A percentile compares a stretch with the other conserved stretches of the same genome.
Evolutionary conservation across 2,888 invertebrate genomes (phyloP).

Genomic region (Lasioglossum malachurum): DNA sequence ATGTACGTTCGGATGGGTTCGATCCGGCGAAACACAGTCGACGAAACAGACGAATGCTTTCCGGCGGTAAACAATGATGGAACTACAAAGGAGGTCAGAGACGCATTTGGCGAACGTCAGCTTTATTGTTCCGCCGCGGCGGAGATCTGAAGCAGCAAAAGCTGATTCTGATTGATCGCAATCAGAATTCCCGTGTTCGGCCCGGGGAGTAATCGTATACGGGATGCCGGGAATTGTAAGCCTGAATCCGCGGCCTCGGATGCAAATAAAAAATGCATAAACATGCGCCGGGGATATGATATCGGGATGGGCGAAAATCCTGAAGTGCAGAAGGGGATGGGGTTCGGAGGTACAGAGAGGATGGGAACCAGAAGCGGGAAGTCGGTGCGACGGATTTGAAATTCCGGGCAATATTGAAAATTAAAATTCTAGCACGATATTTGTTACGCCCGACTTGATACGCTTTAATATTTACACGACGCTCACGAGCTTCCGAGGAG

Average conservation of each 20-base stretch:
- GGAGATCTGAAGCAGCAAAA: constrained; percentile 58
- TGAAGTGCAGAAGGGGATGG: background rate
- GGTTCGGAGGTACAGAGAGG: background rate
- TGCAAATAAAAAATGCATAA: constrained; percentile 60
- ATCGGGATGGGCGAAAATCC: constrained; percentile 9
- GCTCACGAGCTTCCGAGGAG: constrained; percentile 10
- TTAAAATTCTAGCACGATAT: constrained; percentile 51
- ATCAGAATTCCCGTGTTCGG: constrained; percentile 45
- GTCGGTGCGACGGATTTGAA: constrained; percentile 19
- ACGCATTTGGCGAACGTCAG: constrained; percentile 65
- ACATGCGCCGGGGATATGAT: constrained; percentile 42
- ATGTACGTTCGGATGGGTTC: background rate
- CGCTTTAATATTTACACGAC: constrained; percentile 55
- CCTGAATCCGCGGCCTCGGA: constrained; percentile 6
- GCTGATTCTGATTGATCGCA: constrained; percentile 69
- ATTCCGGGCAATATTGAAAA: constrained; percentile 50
- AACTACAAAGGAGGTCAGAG: constrained; percentile 54
- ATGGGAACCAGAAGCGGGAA: no score
- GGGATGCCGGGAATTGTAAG: constrained; percentile 24
- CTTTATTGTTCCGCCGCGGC: constrained; percentile 60
- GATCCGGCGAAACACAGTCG: background rate
- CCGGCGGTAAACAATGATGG: constrained; percentile 52
- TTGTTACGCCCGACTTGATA: constrained; percentile 49
- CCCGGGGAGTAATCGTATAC: constrained; percentile 1
- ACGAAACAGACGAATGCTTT: constrained; percentile 27